phyloP scores from a whole-genome alignment of 2,888 invertebrate species.

The Lamproptera curius region DNA sequence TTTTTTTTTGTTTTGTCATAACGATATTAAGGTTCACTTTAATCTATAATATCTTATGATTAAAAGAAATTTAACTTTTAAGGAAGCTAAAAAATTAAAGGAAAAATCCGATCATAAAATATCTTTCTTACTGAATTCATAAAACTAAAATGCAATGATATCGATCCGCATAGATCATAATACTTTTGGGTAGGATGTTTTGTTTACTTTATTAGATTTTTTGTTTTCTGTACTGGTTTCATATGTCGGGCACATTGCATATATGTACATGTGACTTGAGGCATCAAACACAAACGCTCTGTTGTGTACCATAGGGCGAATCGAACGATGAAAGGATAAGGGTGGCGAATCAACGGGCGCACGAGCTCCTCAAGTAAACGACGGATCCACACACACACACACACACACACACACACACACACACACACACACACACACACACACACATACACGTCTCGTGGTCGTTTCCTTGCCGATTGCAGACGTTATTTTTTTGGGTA shows the following conservation, averaged over 20 bases:
- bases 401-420: conserved; percentile 27
- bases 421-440: conserved; percentile 29
- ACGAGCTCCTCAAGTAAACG: conserved; percentile 93
- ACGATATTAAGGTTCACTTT: neutral
- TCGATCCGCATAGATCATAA: too few species aligned
- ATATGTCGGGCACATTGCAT: conserved; percentile 22
- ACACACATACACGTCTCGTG: conserved; percentile 45
- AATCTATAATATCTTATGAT: neutral
- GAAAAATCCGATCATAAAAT: too few species aligned
- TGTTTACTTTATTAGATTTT: too few species aligned
- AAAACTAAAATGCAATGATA: too few species aligned
- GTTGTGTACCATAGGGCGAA: conserved; percentile 80
- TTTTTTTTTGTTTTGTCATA: neutral
- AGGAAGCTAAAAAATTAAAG: too few species aligned
- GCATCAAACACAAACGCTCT: conserved; percentile 45
- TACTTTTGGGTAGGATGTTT: too few species aligned
- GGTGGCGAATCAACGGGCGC: conserved; percentile 96
- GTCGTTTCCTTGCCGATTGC: conserved; percentile 26
- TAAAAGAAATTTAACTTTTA: too few species aligned
- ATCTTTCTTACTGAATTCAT: too few species aligned
- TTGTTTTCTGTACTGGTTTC: neutral
- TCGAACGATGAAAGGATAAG: conserved; percentile 96
- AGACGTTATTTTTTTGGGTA: conserved; percentile 2
- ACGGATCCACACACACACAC: conserved; percentile 45
- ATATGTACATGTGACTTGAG: conserved; percentile 42